Percentiles rank a stretch among this genome's conserved stretches.
Evolutionary conservation across 2,113 vertebrate genomes (phyloP).

Genomic region (Lanius ludovicianus): DNA sequence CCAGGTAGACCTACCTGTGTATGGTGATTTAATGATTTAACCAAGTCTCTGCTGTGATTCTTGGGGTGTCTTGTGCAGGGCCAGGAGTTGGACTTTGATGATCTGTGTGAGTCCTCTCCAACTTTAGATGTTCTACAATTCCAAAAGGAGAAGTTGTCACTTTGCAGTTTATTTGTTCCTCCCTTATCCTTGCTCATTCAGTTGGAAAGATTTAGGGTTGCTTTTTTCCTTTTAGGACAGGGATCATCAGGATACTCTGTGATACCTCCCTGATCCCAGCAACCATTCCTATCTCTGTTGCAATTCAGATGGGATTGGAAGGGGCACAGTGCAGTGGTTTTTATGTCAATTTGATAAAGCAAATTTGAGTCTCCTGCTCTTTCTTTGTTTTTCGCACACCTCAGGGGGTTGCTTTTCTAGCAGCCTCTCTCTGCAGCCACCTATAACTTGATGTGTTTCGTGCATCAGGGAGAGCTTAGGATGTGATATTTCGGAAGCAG

Average conservation of each 20-base stretch:
- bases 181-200: background rate
- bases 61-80: background rate
- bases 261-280: background rate
- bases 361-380: background rate
- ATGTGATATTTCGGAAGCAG: background rate
- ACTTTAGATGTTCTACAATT: background rate
- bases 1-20: fast-evolving
- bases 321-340: background rate
- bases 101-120: background rate
- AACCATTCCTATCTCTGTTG: background rate
- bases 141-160: background rate
- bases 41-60: background rate
- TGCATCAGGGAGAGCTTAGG: background rate
- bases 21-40: background rate
- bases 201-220: background rate
- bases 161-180: background rate
- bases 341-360: background rate
- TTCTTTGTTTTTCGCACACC: background rate
- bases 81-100: background rate
- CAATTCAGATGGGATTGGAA: background rate
- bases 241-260: too few relatives aligned
- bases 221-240: background rate
- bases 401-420: background rate
- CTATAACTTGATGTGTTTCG: fast-evolving
- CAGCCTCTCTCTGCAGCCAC: background rate